A percentile compares a stretch with the other conserved stretches of the same genome.
These are phyloP conservation scores for Lethenteron camtschaticum DNA, from an alignment of 2,113 vertebrate species.

Conservation along the genomic window DNA sequence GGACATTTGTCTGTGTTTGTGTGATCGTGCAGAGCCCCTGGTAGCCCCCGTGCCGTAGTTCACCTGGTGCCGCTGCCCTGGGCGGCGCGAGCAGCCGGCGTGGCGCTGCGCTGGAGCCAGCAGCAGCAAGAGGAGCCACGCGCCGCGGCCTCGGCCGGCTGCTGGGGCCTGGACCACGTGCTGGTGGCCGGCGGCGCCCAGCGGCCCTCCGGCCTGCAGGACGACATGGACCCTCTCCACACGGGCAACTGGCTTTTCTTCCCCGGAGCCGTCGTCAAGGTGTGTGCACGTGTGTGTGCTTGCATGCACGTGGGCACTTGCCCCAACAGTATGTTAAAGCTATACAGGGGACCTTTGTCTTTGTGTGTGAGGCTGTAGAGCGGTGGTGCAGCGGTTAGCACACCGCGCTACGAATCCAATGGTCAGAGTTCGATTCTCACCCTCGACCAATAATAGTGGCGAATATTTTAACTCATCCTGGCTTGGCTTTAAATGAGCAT, in stretches of 20 bases:
- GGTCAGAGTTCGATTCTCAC: no score
- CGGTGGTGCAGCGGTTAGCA: no score
- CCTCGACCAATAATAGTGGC: no score
- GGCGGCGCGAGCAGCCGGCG: slow-evolving; percentile 35
- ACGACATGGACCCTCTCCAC: slow-evolving; percentile 67
- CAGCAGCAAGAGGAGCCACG: slow-evolving; percentile 17
- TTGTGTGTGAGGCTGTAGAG: no score
- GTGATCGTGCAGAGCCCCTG: slow-evolving; percentile 42
- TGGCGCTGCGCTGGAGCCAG: slow-evolving; percentile 72
- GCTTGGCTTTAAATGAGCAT: no score
- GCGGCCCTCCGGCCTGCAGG: slow-evolving; percentile 55
- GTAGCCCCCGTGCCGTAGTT: slow-evolving; percentile 65
- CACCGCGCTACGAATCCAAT: no score
- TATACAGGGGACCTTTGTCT: no score
- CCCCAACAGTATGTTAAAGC: no score
- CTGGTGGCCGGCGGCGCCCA: slow-evolving; percentile 67
- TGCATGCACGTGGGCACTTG: no score
- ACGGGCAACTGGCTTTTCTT: slow-evolving; percentile 98
- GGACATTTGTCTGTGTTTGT: no score
- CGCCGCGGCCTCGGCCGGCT: slow-evolving; percentile 74
- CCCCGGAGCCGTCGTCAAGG: slow-evolving; percentile 87
- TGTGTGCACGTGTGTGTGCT: slow-evolving; percentile 15
- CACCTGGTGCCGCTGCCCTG: slow-evolving; percentile 65
- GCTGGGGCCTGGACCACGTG: slow-evolving; percentile 83
- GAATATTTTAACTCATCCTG: no score